Conservation (phyloP, 2,113 vertebrate species). For the Megalops atlanticus region DNA sequence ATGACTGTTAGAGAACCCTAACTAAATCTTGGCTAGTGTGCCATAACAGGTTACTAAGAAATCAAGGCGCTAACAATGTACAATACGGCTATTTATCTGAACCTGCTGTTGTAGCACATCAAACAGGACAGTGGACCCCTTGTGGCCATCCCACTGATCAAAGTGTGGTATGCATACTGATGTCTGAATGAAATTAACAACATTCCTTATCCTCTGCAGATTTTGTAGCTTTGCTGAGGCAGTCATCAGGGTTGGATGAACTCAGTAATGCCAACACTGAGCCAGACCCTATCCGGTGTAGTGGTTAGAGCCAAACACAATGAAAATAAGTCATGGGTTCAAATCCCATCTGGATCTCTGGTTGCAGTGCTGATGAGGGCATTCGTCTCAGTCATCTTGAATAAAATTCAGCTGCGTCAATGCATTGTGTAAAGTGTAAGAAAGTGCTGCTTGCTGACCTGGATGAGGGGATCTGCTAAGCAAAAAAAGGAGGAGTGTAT, state of each 20-base stretch:
- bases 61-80: constrained; percentile 10
- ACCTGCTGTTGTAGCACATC: neutral
- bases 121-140: constrained; percentile 38
- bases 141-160: constrained; percentile 21
- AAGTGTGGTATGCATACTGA: neutral
- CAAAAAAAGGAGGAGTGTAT: neutral
- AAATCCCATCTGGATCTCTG: neutral
- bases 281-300: neutral
- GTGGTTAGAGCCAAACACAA: neutral
- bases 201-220: constrained; percentile 23
- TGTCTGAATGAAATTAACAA: constrained; percentile 24
- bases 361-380: too few species aligned
- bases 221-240: neutral
- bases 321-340: neutral
- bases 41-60: neutral
- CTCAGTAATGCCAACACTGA: neutral
- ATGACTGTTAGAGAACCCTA: neutral
- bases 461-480: neutral
- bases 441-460: neutral
- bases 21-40: neutral
- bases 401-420: neutral
- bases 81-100: constrained; percentile 35
- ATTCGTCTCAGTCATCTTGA: neutral
- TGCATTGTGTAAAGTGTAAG: neutral
- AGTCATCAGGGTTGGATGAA: neutral